Evolutionary conservation across 2,797 vertebrate species (phyloP), one percentile per base, ranked within the genome.

Genomic region (Gallirallus australis): DNA sequence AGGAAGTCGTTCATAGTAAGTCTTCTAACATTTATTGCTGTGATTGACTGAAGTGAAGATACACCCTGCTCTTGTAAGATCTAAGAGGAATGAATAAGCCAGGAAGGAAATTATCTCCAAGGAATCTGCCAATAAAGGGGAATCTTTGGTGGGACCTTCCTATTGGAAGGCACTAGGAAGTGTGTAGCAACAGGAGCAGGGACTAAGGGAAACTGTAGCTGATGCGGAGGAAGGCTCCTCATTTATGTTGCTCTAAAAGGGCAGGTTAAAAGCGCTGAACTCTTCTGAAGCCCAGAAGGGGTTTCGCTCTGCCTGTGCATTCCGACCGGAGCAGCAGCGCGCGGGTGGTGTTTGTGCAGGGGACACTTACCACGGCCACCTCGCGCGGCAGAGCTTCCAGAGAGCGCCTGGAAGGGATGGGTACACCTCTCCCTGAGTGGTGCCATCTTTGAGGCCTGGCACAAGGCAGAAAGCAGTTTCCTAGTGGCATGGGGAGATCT

Each of bases 271-370:
- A 82, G n/a, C 3, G 54, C 31, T 12, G 4, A 24, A 31, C 25
- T 65, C 9, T 59, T 66, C 23, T 7, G 13, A 63, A 94, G 54
- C 65, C 19, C 24, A 13, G 19, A 21, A 50, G 15, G 21, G 20
- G 4, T 6, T 40, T 73, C 52, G 20, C 35, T 37, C 6, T 65
- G 23, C n/a, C 65, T 53, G 78, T 60, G 66, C 20, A 14, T 64
- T 78, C 20, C 39, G 16, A 56, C 15, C 0, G 0, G 86, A 50
- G 17, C 37, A 68, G 20, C 2, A 1, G 39, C 7, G n/a, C n/a
- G 12, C 11, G 24, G 68, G 47, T n/a, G 20, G 66, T 20, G 13
- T 14, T 59, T 0, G 0, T 14, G 54, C 50, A 65, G 33, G 25
- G 20, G 40, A 13, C 27, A 31, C n/a, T 48, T 63, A 13, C 70